Conservation (phyloP, 2,888 invertebrate genomes). For the Pachliopta kotzebuea region DNA sequence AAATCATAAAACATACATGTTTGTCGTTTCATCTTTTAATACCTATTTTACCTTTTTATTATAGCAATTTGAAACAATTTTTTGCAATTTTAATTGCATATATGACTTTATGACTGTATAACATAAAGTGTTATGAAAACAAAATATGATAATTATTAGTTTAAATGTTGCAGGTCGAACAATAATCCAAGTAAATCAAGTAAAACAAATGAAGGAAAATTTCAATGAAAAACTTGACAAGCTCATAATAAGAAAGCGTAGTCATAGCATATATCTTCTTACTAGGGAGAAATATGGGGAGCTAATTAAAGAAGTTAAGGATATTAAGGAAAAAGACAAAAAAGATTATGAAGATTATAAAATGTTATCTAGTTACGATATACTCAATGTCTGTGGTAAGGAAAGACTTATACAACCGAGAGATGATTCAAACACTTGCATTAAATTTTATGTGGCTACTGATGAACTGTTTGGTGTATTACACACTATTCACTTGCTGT, state of each 20-base stretch:
- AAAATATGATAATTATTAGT: neutral
- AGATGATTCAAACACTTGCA: constrained; percentile 39
- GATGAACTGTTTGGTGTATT: constrained; percentile 60
- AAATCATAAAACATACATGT: neutral
- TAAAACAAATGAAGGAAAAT: constrained; percentile 51
- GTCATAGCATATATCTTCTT: constrained; percentile 56
- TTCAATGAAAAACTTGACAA: constrained; percentile 53
- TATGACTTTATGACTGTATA: no score
- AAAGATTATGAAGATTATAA: constrained; percentile 61
- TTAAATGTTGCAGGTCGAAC: constrained; percentile 44
- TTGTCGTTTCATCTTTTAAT: neutral
- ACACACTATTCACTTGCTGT: constrained; percentile 63
- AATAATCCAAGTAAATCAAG: constrained; percentile 39
- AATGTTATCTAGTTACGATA: constrained; percentile 58
- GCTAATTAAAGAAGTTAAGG: constrained; percentile 54
- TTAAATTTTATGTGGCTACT: constrained; percentile 57
- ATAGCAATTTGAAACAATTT: no score
- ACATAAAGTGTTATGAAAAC: neutral
- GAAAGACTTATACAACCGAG: constrained; percentile 55
- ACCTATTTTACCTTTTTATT: no score
- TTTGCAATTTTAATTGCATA: no score
- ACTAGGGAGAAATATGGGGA: constrained; percentile 49
- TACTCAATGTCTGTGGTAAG: constrained; percentile 46
- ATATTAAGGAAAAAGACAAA: constrained; percentile 46
- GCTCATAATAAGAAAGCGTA: constrained; percentile 53